Base-by-base conservation (phyloP, 1,140 invertebrate genomes). In the Polypedilum vanderplanki region DNA sequence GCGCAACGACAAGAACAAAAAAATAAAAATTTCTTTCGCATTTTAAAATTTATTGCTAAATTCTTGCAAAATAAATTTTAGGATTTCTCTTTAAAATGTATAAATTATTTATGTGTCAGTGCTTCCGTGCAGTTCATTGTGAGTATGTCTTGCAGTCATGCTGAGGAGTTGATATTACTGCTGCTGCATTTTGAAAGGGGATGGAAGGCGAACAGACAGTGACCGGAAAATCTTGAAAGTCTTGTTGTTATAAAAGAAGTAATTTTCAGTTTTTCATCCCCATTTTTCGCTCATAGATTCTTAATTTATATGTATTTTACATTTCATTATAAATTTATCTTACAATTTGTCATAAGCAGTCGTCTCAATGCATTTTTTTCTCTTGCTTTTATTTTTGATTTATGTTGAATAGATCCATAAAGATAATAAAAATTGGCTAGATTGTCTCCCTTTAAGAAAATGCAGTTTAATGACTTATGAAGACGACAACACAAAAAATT, bases 41-140 rank as follows among this genome's bases (percentile, higher is more conserved):
- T 18, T 18, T 22, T 22, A 70, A 70, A 70, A 70, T 70, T 70
- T 70, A 70, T 70, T 70, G 65, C 65, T 22, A 70, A 70, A 70
- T 70, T 57, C 46, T 57, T 57, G n/a, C 8, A 1, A 15, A 4
- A 46, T 12, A 18, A 70, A 20, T 17, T 57, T 57, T 17, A 57
- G n/a, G 46, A 33, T 33, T 33, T 33, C 46, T 12, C n/a, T 57
- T 57, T 57, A 15, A 57, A 57, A 15, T 57, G 10, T 57, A 70
- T 70, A 70, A 70, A 70, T 70, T 70, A 70, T 70, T 18, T 70
- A 18, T 22, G 18, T 70, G 65, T 70, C 65, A 70, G 17, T 70
- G 65, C 65, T 70, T 70, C 65, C 20, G 65, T 70, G 65, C 65
- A 70, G 46, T 57, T 57, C 46, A 15, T 57, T 17, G 1, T 57